Evolutionary conservation across 2,113 vertebrate species (phyloP).

Genomic region (Cyphomyrus plagiostoma): DNA sequence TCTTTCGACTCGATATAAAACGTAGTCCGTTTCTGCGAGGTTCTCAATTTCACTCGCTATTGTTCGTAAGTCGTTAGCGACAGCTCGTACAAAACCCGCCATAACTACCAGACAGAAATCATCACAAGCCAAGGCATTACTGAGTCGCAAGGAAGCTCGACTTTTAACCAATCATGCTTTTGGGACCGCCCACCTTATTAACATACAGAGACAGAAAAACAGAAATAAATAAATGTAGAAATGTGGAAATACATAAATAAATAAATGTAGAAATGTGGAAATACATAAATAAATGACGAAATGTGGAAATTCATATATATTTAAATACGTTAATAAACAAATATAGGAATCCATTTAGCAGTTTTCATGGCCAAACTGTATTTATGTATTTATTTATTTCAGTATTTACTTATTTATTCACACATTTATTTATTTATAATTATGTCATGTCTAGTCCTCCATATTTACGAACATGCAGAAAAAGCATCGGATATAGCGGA

Average conservation of each 20-base stretch:
- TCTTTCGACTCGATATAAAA: neutral
- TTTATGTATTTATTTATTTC: neutral
- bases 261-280: too few species aligned
- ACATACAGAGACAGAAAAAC: too few species aligned
- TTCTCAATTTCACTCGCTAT: neutral
- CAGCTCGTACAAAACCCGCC: neutral
- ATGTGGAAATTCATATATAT: too few species aligned
- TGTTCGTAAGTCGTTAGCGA: neutral
- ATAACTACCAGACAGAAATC: neutral
- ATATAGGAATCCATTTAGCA: neutral
- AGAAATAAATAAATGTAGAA: too few species aligned
- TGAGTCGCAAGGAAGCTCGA: neutral
- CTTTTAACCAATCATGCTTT: neutral
- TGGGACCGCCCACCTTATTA: too few species aligned
- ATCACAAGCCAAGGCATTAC: neutral
- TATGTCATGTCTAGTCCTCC: too few species aligned
- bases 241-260: too few species aligned
- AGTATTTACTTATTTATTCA: too few species aligned
- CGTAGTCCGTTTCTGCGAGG: neutral
- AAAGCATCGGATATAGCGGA: too few species aligned
- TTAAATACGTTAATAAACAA: neutral
- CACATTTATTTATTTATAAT: too few species aligned
- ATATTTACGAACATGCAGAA: too few species aligned
- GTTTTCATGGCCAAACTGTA: conserved; percentile 4
- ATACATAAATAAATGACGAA: too few species aligned